Evolutionary conservation across 2,113 vertebrate genomes (phyloP), one percentile per base, ranked within the genome.

Genomic region (Falco punctatus): DNA sequence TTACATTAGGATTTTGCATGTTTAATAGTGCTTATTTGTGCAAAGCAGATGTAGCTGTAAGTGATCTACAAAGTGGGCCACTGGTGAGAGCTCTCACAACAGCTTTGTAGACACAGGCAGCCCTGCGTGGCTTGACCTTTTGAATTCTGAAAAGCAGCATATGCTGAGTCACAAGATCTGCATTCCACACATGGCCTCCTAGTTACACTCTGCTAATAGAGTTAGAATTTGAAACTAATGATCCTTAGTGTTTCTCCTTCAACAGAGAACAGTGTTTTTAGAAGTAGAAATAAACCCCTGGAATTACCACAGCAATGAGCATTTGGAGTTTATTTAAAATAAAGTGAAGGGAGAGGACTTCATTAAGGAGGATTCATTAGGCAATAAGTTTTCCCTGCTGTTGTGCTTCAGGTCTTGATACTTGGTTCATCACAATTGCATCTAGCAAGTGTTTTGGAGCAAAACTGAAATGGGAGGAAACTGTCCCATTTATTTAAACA

Each of bases 111-210:
- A 55, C 0, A 2, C 66, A 78, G 77, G 87, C 91, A 93, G 87
- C 80, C 59, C 48, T 4, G 75, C 75, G 71, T 55, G 72, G 90
- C 83, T 23, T 96, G 96, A 96, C 96, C 96, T 97, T 96, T 95
- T 8, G 4, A 44, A 35, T 33, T 86, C 88, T 74, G 95, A 88
- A 89, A 90, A 92, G 88, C 83, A 40, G 91, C 74, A 12, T 90
- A 69, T 95, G 96, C 96, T 96, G 95, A 96, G 94, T 97, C 97
- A 97, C 97, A 91, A 92, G 95, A 79, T 90, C 91, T 81, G 94
- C 94, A 92, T 96, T 97, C 94, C 81, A 67, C 83, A 49, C 90
- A 5, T 81, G 92, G 86, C 88, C 94, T 94, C 93, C 94, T 95
- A 28, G 72, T 90, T 94, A 94, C 91, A 59, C 94, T 88, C 75